phyloP scores from a whole-genome alignment of 2,888 invertebrate species.

The Xestobium rufovillosum region DNA sequence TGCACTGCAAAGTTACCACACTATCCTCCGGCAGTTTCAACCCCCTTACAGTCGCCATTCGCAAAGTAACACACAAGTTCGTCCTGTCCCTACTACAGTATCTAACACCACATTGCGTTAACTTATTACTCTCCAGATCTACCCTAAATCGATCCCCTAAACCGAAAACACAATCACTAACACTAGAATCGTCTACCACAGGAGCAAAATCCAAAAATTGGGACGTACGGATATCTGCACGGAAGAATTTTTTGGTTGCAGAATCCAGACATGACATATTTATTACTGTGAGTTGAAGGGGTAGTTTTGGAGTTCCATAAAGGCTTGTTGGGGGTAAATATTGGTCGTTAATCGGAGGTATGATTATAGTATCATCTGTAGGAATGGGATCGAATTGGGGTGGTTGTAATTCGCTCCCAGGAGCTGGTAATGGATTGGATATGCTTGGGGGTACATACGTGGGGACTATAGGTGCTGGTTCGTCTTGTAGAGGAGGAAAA shows the following conservation, averaged over 20 bases:
- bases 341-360: constrained; percentile 22
- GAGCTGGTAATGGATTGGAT: constrained; percentile 25
- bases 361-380: constrained; percentile 26
- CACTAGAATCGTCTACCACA: constrained; percentile 37
- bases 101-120: constrained; percentile 48
- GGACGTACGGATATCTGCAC: constrained; percentile 38
- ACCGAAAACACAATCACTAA: constrained; percentile 26
- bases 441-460: constrained; percentile 26
- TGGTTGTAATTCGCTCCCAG: constrained; percentile 20
- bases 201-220: constrained; percentile 35
- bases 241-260: constrained; percentile 33
- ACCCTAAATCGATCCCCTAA: constrained; percentile 37
- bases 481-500: constrained; percentile 26
- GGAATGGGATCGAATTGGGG: constrained; percentile 18
- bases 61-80: constrained; percentile 49
- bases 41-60: constrained; percentile 49
- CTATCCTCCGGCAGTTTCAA: constrained; percentile 48
- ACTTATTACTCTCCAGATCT: constrained; percentile 44
- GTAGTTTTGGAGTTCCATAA: constrained; percentile 3
- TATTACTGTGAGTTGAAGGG: constrained; percentile 28
- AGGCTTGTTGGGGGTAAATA: constrained; percentile 21
- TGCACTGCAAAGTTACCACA: constrained; percentile 49
- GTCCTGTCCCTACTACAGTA: constrained; percentile 35
- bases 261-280: constrained; percentile 39
- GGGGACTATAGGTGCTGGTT: constrained; percentile 10